Percentiles rank a stretch among this genome's conserved stretches.
phyloP scores from a whole-genome alignment of 2,888 invertebrate genomes.

The Orgyia antiqua region DNA sequence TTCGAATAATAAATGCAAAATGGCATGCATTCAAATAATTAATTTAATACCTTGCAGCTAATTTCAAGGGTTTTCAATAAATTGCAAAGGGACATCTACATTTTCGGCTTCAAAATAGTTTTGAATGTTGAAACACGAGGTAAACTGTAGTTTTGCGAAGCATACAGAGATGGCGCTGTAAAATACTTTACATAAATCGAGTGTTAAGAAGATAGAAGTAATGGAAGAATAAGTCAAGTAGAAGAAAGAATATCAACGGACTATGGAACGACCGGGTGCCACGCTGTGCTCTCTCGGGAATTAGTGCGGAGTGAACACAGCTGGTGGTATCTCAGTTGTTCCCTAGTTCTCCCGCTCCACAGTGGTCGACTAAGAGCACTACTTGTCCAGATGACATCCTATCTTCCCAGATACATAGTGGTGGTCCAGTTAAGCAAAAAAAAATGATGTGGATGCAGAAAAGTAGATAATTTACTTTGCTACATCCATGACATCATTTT shows the following conservation, averaged over 20 bases:
- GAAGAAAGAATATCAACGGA: slow-evolving; percentile 26
- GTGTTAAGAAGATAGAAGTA: background rate
- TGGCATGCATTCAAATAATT: no score
- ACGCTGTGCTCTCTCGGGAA: slow-evolving; percentile 96
- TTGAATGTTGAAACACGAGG: no score
- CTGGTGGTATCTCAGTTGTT: slow-evolving; percentile 99
- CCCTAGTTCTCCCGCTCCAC: slow-evolving; percentile 63
- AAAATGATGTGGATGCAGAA: background rate
- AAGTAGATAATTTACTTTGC: no score
- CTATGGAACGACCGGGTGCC: slow-evolving; percentile 92
- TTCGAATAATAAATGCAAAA: no score
- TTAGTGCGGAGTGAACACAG: slow-evolving; percentile 94
- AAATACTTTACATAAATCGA: background rate
- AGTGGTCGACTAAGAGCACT: no score
- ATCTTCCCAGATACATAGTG: background rate
- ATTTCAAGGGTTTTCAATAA: no score
- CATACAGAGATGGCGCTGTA: slow-evolving; percentile 24
- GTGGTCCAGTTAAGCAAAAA: background rate
- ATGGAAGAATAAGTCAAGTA: background rate
- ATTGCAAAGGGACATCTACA: no score
- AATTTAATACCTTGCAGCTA: no score
- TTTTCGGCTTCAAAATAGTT: no score
- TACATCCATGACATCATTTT: no score
- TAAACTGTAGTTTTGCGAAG: slow-evolving; percentile 3
- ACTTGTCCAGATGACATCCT: no score